Conservation (phyloP, 2,797 vertebrate species). For the Cyclopterus lumpus region DNA sequence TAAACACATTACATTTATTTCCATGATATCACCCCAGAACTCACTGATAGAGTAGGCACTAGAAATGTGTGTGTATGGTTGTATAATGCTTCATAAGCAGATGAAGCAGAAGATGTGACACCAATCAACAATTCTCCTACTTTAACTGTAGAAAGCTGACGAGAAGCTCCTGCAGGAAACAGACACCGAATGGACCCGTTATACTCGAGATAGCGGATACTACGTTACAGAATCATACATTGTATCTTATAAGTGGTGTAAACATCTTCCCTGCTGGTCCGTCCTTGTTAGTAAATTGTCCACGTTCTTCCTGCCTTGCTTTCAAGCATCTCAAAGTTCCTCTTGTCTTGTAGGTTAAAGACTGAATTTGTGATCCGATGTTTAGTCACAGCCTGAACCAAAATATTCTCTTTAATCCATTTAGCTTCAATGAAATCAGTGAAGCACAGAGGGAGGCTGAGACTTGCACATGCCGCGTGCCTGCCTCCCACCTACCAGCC, state of each 20-base stretch:
- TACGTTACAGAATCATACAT: conserved; percentile 7
- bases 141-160: neutral
- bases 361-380: conserved; percentile 26
- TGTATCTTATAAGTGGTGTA: neutral
- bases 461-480: conserved; percentile 7
- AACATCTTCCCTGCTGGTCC: neutral
- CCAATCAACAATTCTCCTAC: neutral
- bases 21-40: neutral
- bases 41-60: neutral
- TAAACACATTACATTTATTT: conserved; percentile 22
- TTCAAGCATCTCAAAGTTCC: conserved; percentile 27
- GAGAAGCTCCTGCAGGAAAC: conserved; percentile 6
- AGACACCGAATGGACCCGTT: neutral
- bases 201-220: neutral
- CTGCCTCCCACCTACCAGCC: conserved; percentile 18
- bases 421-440: conserved; percentile 43
- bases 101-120: neutral
- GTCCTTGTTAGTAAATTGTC: conserved; percentile 18
- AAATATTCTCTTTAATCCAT: conserved; percentile 40
- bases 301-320: conserved; percentile 22
- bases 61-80: neutral
- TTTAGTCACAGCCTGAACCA: conserved; percentile 26
- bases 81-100: neutral
- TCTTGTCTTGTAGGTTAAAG: conserved; percentile 25
- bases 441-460: conserved; percentile 16